Base-by-base conservation (phyloP, 1,140 invertebrate genomes). In the Diuraphis noxia region DNA sequence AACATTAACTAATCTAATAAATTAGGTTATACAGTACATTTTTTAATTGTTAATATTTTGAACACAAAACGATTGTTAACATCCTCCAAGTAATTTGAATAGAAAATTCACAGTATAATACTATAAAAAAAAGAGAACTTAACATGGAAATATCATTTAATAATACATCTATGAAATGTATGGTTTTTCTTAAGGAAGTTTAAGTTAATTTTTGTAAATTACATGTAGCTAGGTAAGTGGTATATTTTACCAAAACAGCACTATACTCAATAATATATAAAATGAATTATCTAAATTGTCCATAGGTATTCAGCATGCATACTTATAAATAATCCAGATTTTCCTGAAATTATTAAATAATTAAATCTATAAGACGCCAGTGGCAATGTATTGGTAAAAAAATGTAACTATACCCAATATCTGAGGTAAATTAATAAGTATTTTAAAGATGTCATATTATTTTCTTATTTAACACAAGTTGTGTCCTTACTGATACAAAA, bases 41-140 rank as follows among this genome's bases (percentile, higher is more conserved):
- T 72, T 72, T 72, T 13, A 72, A 72, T 72, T 72, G 56, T 72
- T 72, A 72, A n/a, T 72, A 72, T 72, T 72, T 72, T 72, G n/a
- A 72, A 72, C 4, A 63, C 30, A 63, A 49, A 49, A n/a, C 30
- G 8, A 56, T 8, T 56, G 52, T 9, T 30, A 30, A 56, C 9
- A 56, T 10, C 30, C n/a, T n/a, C 13, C 13, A 72, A 72, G 13
- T 17, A 72, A 72, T 72, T 63, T 72, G 30, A 72, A 72, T 72
- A n/a, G 17, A 72, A 72, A 72, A n/a, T 72, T 72, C 13, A 72
- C n/a, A 21, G 34, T 72, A n/a, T n/a, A 63, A 63, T 63, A 72
- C 34, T n/a, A 72, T n/a, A 72, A 13, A n/a, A 72, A 72, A 72
- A 72, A 13, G 10, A 63, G 4, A 63, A 63, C 30, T 63, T 17